Conservation (phyloP, 2,888 invertebrate species). For the Hydrotaea cyrtoneurina region DNA sequence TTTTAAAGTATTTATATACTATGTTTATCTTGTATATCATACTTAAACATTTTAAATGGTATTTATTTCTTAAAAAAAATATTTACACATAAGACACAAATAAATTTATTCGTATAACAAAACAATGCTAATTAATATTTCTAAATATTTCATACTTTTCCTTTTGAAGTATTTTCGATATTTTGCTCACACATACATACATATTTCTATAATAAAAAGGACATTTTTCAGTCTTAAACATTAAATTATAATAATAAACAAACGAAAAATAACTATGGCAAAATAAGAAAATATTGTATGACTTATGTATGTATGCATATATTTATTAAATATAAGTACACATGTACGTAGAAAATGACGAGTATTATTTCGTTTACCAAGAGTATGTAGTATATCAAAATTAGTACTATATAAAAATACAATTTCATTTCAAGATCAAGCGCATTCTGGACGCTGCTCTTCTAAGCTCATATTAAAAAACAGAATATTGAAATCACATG, state of each 20-base stretch:
- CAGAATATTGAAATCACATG: constrained; percentile 50
- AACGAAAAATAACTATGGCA: constrained; percentile 75
- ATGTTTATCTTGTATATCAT: constrained; percentile 33
- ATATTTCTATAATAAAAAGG: constrained; percentile 74
- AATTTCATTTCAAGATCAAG: constrained; percentile 14
- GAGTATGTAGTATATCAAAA: background rate
- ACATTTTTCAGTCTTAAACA: constrained; percentile 80
- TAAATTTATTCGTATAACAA: constrained; percentile 67
- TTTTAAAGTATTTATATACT: constrained; percentile 41
- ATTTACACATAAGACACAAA: constrained; percentile 63
- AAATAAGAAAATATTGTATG: constrained; percentile 61
- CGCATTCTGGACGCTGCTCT: constrained; percentile 22
- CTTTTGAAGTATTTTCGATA: constrained; percentile 42
- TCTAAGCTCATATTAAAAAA: constrained; percentile 14
- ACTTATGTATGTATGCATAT: constrained; percentile 47
- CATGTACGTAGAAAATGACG: constrained; percentile 45
- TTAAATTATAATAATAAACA: constrained; percentile 71
- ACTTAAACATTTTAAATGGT: constrained; percentile 71
- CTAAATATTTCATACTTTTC: constrained; percentile 24
- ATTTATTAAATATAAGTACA: constrained; percentile 31
- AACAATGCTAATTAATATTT: constrained; percentile 28
- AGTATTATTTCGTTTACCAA: constrained; percentile 54
- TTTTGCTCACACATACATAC: constrained; percentile 61
- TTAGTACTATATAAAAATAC: constrained; percentile 14
- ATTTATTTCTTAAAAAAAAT: constrained; percentile 69